phyloP scores from a whole-genome alignment of 92 coral and sea anemone species.

The Metridium senile region DNA sequence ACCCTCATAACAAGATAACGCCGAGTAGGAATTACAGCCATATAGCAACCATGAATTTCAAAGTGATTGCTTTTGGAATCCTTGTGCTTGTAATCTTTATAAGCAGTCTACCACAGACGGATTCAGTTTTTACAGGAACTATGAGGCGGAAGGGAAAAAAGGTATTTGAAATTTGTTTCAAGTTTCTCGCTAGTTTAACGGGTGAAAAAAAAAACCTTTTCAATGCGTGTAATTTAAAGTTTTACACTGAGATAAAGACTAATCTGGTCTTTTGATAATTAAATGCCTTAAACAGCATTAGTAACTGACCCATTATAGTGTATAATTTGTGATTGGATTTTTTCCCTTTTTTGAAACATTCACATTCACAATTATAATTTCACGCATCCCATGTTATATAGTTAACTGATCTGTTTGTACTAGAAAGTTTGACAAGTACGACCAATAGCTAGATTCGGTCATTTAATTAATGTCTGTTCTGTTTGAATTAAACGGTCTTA shows the following conservation, averaged over 20 bases:
- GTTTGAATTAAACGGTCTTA: too few relatives aligned
- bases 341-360: too few relatives aligned
- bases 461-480: too few relatives aligned
- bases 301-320: neutral
- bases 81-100: neutral
- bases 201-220: too few relatives aligned
- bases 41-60: neutral
- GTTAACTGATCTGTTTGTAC: too few relatives aligned
- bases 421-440: too few relatives aligned
- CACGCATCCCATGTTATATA: too few relatives aligned
- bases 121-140: neutral
- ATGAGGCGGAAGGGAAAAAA: neutral
- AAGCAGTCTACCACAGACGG: neutral
- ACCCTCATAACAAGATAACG: neutral
- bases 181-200: neutral
- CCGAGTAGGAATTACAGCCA: neutral
- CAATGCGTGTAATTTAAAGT: too few relatives aligned
- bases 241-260: neutral
- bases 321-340: neutral
- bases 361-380: neutral
- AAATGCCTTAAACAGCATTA: too few relatives aligned
- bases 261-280: neutral
- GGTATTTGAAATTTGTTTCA: neutral
- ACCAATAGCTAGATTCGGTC: too few relatives aligned
- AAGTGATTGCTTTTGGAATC: neutral